Conservation (phyloP, 2,113 vertebrate species). For the Mastomys natalensis region DNA sequence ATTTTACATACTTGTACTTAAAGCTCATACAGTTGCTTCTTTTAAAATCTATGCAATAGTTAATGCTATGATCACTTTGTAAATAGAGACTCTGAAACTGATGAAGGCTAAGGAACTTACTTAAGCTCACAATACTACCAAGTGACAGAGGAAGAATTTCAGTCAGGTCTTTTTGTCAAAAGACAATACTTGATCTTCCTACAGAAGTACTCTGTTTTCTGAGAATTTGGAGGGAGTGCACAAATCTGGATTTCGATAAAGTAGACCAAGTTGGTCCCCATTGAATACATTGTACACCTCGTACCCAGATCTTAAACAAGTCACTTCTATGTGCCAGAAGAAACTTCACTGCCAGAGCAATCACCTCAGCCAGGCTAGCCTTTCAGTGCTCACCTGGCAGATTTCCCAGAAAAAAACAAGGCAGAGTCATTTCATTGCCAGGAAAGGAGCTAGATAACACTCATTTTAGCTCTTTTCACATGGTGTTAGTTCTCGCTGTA, state of each 20-base stretch:
- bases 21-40: neutral
- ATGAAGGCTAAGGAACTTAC: neutral
- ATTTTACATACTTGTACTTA: constrained; percentile 24
- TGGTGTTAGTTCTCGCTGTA: constrained; percentile 83
- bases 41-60: neutral
- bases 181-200: neutral
- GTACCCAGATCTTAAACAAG: constrained; percentile 69
- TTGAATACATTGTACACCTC: neutral
- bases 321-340: constrained; percentile 60
- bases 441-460: constrained; percentile 85
- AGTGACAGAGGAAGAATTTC: neutral
- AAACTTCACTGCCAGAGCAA: constrained; percentile 74
- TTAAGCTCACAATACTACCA: neutral
- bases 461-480: constrained; percentile 85
- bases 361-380: constrained; percentile 72
- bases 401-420: constrained; percentile 87
- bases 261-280: neutral
- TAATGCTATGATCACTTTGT: neutral
- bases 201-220: neutral
- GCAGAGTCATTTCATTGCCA: constrained; percentile 82
- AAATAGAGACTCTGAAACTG: neutral
- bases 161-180: neutral
- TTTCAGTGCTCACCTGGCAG: constrained; percentile 85
- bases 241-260: neutral
- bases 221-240: neutral